phyloP scores from a whole-genome alignment of 2,113 vertebrate genomes.

The Xenopus laevis region DNA sequence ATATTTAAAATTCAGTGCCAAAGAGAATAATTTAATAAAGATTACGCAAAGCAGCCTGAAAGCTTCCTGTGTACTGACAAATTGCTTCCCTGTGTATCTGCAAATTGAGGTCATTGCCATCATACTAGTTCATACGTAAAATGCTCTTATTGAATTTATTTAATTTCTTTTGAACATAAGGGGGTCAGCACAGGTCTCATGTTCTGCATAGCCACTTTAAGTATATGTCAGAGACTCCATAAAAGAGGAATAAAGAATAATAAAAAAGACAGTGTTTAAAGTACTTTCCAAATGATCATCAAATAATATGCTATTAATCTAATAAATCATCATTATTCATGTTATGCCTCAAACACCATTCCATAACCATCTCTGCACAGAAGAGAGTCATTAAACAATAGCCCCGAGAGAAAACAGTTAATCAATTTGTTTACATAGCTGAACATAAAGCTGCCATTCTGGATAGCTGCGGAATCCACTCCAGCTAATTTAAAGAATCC shows the following conservation, averaged over 20 bases:
- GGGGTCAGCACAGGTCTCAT: neutral
- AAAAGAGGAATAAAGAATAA: conserved; percentile 26
- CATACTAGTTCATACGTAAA: conserved; percentile 3
- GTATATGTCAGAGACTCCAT: conserved; percentile 19
- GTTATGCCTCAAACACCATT: conserved; percentile 6
- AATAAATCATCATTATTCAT: conserved; percentile 20
- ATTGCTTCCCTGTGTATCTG: neutral
- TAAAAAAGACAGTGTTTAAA: conserved; percentile 3
- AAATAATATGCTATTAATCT: conserved; percentile 28
- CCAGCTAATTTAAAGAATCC: neutral
- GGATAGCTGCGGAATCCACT: neutral
- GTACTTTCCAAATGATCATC: conserved; percentile 14
- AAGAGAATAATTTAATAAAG: conserved; percentile 4
- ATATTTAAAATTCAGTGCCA: conserved; percentile 4
- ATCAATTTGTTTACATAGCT: conserved; percentile 9
- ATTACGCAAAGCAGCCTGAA: conserved; percentile 7
- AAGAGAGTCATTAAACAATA: conserved; percentile 19
- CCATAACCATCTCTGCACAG: conserved; percentile 16
- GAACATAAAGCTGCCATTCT: conserved; percentile 2
- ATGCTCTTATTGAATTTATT: neutral
- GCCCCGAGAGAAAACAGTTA: conserved; percentile 3
- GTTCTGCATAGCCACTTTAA: conserved; percentile 14
- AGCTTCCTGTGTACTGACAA: conserved; percentile 14
- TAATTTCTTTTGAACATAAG: conserved; percentile 8
- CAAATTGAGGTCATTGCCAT: conserved; percentile 1